Percentiles rank a stretch among this genome's conserved stretches.
Conservation (phyloP, 2,797 vertebrate genomes). For the Lacerta viridis region DNA sequence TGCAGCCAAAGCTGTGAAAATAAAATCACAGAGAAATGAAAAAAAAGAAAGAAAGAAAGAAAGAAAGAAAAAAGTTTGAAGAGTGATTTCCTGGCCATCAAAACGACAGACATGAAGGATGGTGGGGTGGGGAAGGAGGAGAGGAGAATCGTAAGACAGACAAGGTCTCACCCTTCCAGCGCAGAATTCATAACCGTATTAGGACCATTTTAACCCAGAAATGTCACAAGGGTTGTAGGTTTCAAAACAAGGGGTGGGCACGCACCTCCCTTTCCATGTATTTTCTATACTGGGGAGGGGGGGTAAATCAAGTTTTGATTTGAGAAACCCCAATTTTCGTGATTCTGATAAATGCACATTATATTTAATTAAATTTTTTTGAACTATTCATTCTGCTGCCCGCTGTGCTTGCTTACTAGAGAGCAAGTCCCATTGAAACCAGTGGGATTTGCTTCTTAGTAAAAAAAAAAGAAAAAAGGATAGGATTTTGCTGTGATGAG, state of each 20-base stretch:
- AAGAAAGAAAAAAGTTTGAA: constrained; percentile 64
- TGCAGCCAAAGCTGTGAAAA: neutral
- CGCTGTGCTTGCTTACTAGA: no score
- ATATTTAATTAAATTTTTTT: neutral
- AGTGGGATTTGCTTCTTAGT: neutral
- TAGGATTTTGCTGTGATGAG: neutral
- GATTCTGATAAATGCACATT: neutral
- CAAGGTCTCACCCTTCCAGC: neutral
- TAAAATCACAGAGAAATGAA: constrained; percentile 16
- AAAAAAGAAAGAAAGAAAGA: no score
- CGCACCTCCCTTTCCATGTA: no score
- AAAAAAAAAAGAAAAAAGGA: neutral
- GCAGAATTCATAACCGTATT: neutral
- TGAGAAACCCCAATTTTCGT: neutral
- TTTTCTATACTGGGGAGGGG: no score
- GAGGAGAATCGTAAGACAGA: neutral
- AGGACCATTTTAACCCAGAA: constrained; percentile 1
- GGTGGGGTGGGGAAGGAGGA: neutral
- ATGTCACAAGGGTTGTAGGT: neutral
- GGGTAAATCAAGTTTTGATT: neutral
- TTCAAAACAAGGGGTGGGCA: neutral
- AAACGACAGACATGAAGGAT: neutral
- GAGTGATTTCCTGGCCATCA: neutral
- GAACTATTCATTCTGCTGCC: neutral
- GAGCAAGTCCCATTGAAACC: neutral